Evolutionary conservation across 2,888 invertebrate species (phyloP).

Genomic region (Charanyca ferruginea): DNA sequence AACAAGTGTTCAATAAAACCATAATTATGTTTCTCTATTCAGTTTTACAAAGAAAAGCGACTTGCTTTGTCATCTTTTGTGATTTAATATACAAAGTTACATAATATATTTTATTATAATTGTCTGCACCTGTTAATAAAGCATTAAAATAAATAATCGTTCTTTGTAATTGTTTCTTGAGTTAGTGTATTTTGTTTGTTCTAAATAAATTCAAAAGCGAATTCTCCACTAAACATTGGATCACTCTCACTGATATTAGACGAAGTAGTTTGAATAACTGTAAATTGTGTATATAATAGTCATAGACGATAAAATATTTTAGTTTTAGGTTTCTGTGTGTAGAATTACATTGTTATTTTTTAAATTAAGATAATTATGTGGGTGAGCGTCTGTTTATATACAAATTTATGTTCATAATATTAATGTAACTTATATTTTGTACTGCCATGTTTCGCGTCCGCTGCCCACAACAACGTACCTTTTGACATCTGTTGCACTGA

Average conservation of each 20-base stretch:
- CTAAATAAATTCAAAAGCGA: conserved; percentile 32
- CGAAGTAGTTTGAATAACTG: conserved; percentile 76
- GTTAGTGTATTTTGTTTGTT: conserved; percentile 47
- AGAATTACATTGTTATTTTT: conserved; percentile 78
- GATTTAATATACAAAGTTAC: conserved; percentile 75
- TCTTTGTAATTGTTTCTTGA: conserved; percentile 59
- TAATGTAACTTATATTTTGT: conserved; percentile 67
- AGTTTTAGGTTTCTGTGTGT: conserved; percentile 81
- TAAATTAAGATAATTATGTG: conserved; percentile 71
- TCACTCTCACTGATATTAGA: conserved; percentile 62
- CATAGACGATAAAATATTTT: conserved; percentile 78
- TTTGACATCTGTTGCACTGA: not conserved
- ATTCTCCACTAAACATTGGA: conserved; percentile 41
- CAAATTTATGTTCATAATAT: conserved; percentile 74
- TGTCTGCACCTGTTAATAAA: conserved; percentile 83
- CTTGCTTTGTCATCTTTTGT: conserved; percentile 66
- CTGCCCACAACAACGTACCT: conserved; percentile 9
- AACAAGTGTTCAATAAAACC: conserved; percentile 2
- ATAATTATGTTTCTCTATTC: conserved; percentile 16
- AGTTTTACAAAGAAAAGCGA: conserved; percentile 31
- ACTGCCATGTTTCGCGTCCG: conserved; percentile 59
- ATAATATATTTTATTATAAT: conserved; percentile 75
- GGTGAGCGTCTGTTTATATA: conserved; percentile 74
- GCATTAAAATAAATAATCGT: conserved; percentile 74
- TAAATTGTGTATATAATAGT: conserved; percentile 89